Evolutionary conservation across 2,888 invertebrate species (phyloP).

Genomic region (Diplolepis rosae): DNA sequence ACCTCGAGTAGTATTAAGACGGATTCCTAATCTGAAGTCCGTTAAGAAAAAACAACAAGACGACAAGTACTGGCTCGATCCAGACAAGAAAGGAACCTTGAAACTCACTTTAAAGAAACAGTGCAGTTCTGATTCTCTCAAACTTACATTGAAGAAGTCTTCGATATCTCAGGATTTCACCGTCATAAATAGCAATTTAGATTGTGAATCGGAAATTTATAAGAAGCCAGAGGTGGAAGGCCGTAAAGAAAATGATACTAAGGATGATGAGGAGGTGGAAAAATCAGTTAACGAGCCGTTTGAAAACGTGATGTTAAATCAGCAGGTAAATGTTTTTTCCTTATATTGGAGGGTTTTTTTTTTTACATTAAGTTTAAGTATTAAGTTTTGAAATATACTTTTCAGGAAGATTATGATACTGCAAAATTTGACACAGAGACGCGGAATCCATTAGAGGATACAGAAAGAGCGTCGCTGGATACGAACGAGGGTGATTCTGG

Average conservation of each 20-base stretch:
- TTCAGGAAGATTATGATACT: slow-evolving; percentile 60
- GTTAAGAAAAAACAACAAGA: slow-evolving; percentile 53
- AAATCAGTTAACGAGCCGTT: slow-evolving; percentile 59
- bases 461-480: slow-evolving; percentile 65
- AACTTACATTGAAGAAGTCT: slow-evolving; percentile 67
- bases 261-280: slow-evolving; percentile 60
- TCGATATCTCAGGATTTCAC: slow-evolving; percentile 64
- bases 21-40: slow-evolving; percentile 60
- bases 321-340: slow-evolving; percentile 61
- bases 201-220: slow-evolving; percentile 43
- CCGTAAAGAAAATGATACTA: slow-evolving; percentile 63
- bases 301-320: slow-evolving; percentile 69
- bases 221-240: slow-evolving; percentile 63
- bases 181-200: slow-evolving; percentile 62
- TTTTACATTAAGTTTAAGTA: no score
- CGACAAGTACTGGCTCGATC: slow-evolving; percentile 64
- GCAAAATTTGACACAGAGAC: slow-evolving; percentile 60
- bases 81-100: slow-evolving; percentile 63
- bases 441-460: slow-evolving; percentile 64
- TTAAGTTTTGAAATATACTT: background rate
- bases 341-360: no score
- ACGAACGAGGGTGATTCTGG: slow-evolving; percentile 71
- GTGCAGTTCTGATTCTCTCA: slow-evolving; percentile 57
- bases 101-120: slow-evolving; percentile 69
- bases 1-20: slow-evolving; percentile 65